A percentile compares a stretch with the other conserved stretches of the same genome.
phyloP scores from a whole-genome alignment of 1,140 invertebrate species.

The Epicauta chinensis region DNA sequence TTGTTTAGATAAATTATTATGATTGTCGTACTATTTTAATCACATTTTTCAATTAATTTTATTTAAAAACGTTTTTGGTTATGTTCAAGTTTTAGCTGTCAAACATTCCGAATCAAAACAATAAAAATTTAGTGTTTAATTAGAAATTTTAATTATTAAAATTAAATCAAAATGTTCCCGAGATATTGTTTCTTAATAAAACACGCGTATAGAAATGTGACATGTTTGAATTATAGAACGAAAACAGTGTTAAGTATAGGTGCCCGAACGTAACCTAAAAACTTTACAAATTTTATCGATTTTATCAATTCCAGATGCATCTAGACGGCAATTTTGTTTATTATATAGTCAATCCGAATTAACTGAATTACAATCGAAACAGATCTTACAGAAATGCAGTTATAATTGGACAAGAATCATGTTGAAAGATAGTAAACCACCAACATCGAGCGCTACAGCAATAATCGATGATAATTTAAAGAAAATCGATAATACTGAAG shows the following conservation, averaged over 20 bases:
- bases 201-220: slow-evolving; percentile 16
- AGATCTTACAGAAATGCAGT: neutral
- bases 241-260: too few species aligned
- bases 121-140: neutral
- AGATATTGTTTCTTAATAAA: slow-evolving; percentile 18
- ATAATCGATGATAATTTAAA: too few species aligned
- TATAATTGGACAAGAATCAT: slow-evolving; percentile 14
- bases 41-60: too few species aligned
- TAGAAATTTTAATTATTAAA: neutral
- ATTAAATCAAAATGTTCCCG: slow-evolving; percentile 15
- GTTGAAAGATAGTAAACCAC: slow-evolving; percentile 9
- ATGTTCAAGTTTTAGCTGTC: slow-evolving; percentile 3
- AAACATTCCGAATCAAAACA: slow-evolving; percentile 12
- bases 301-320: slow-evolving; percentile 10
- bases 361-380: slow-evolving; percentile 1
- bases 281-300: neutral
- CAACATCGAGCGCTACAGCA: neutral
- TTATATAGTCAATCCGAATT: slow-evolving; percentile 10
- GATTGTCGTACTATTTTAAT: too few species aligned
- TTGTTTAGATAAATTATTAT: too few species aligned
- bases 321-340: slow-evolving; percentile 13
- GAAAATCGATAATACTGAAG: neutral
- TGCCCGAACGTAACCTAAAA: too few species aligned
- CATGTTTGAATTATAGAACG: neutral
- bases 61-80: too few species aligned